Percentiles rank a stretch among this genome's conserved stretches.
Conservation (phyloP, 1,140 invertebrate species). For the Drosophila santomea region DNA sequence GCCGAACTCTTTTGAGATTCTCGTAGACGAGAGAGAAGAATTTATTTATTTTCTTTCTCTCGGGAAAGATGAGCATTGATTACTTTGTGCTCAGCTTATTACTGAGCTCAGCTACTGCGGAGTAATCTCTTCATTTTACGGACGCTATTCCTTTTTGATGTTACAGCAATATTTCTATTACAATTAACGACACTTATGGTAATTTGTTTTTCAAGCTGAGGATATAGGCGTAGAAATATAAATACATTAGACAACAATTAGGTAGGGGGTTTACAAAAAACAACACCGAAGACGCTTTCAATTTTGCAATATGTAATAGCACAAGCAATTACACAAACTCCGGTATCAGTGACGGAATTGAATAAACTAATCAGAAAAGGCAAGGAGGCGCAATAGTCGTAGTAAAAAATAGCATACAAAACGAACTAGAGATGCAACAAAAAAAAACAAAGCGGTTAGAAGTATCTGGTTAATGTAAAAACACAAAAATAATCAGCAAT, state of each 20-base stretch:
- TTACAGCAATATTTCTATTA: slow-evolving; percentile 54
- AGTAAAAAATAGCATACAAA: slow-evolving; percentile 30
- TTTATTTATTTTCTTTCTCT: not conserved
- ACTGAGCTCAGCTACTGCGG: not conserved
- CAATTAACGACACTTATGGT: slow-evolving; percentile 67
- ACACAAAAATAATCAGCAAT: not conserved
- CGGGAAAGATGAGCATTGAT: slow-evolving; percentile 2
- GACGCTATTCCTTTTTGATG: slow-evolving; percentile 3
- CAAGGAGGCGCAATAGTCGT: slow-evolving; percentile 50
- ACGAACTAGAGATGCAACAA: slow-evolving; percentile 48
- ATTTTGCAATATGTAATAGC: slow-evolving; percentile 72
- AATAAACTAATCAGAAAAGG: slow-evolving; percentile 44
- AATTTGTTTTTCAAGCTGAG: slow-evolving; percentile 69
- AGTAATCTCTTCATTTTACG: slow-evolving; percentile 9
- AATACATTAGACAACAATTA: slow-evolving; percentile 71
- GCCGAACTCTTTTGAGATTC: not conserved
- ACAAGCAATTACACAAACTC: slow-evolving; percentile 42
- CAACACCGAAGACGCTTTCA: slow-evolving; percentile 28
- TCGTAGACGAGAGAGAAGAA: not conserved
- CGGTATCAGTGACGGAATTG: slow-evolving; percentile 42
- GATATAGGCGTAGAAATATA: slow-evolving; percentile 57
- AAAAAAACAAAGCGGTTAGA: slow-evolving; percentile 8
- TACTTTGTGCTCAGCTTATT: too few relatives aligned
- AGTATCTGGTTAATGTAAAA: not conserved
- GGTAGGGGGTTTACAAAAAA: slow-evolving; percentile 37